These are phyloP conservation scores for Hyphantria cunea DNA, from an alignment of 1,140 invertebrate genomes.

Conservation along the genomic window DNA sequence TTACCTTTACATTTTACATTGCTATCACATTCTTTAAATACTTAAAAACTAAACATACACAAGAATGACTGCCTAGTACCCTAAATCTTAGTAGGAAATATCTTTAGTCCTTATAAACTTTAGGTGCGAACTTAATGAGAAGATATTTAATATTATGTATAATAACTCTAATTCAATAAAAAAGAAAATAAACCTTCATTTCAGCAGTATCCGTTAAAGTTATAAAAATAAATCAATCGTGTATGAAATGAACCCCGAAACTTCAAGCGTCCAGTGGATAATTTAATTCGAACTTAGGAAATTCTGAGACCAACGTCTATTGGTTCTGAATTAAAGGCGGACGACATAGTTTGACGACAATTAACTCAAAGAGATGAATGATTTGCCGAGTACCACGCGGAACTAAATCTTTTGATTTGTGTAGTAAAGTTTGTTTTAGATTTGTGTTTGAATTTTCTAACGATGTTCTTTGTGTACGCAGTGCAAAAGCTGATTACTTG, in stretches of 20 bases:
- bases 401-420: conserved; percentile 3
- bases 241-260: conserved; percentile 1
- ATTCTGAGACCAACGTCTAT: conserved; percentile 8
- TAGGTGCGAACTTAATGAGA: no score
- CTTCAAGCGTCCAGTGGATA: conserved; percentile 3
- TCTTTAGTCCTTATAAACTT: no score
- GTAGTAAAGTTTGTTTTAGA: conserved; percentile 14
- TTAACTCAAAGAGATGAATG: conserved; percentile 3
- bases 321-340: conserved; percentile 16
- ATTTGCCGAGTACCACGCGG: conserved; percentile 11
- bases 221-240: conserved; percentile 12
- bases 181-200: background rate
- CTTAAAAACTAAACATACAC: no score
- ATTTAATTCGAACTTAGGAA: conserved; percentile 19
- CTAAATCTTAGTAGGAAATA: no score
- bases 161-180: no score
- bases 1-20: no score
- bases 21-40: no score
- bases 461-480: no score
- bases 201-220: background rate
- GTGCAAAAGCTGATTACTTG: no score
- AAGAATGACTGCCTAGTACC: no score
- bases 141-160: no score
- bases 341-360: conserved; percentile 18
- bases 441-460: background rate